Conservation (phyloP, 2,113 vertebrate genomes). For the Paralichthys olivaceus region DNA sequence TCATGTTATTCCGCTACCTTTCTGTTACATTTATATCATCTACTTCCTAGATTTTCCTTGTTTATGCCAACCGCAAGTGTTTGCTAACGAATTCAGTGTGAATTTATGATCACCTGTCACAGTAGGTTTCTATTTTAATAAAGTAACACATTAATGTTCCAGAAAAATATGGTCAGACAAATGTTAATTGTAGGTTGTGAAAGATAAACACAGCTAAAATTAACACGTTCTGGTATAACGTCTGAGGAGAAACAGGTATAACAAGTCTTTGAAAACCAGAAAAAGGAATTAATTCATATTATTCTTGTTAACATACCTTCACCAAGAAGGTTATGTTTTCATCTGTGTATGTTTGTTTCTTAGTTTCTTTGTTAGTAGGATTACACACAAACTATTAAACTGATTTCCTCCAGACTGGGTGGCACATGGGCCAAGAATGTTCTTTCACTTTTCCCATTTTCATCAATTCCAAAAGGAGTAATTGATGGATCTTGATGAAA, state of each 20-base stretch:
- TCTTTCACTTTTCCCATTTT: no score
- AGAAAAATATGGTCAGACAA: neutral
- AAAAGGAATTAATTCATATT: neutral
- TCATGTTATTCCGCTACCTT: slow-evolving; percentile 33
- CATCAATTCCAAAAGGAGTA: no score
- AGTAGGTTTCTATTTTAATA: slow-evolving; percentile 9
- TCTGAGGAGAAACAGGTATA: neutral
- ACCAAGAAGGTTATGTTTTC: neutral
- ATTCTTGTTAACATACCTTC: no score
- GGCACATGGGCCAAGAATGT: no score
- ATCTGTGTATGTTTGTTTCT: no score
- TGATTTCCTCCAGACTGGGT: neutral
- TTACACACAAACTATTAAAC: no score
- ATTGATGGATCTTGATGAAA: no score
- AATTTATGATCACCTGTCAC: slow-evolving; percentile 23
- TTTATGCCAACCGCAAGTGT: slow-evolving; percentile 16
- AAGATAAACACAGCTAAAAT: neutral
- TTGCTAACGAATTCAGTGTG: slow-evolving; percentile 11
- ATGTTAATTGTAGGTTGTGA: slow-evolving; percentile 11
- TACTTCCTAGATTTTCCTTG: slow-evolving; percentile 26
- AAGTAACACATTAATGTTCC: slow-evolving; percentile 7
- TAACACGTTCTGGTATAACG: neutral
- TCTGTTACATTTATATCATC: slow-evolving; percentile 44
- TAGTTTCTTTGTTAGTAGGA: no score
- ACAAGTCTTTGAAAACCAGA: neutral